phyloP scores from a whole-genome alignment of 1,140 invertebrate genomes.

The Pogonus chalceus region DNA sequence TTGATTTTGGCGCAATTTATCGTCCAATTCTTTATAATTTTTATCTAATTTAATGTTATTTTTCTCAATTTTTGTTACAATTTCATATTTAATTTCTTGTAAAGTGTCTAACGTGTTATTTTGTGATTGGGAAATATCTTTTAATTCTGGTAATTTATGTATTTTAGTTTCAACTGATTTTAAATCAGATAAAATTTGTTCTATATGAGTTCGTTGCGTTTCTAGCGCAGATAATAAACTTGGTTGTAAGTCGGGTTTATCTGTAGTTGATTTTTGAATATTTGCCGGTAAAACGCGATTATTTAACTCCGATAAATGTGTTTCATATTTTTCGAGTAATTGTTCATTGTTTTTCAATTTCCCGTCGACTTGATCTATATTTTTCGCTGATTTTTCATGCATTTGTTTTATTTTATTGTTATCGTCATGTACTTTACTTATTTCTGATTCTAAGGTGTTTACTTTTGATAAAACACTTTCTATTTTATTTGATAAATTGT shows the following conservation, averaged over 20 bases:
- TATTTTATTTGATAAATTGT: conserved; percentile 44
- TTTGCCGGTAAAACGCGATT: conserved; percentile 38
- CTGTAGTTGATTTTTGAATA: conserved; percentile 27
- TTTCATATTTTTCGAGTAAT: conserved; percentile 42
- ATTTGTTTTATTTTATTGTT: conserved; percentile 28
- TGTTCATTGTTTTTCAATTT: conserved; percentile 36
- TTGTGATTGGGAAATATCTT: conserved; percentile 15
- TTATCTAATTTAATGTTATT: conserved; percentile 1
- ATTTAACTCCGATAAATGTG: conserved; percentile 43
- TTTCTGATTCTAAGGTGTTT: conserved; percentile 40
- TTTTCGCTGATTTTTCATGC: conserved; percentile 25
- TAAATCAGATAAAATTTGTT: conserved; percentile 21
- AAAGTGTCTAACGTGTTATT: conserved; percentile 20
- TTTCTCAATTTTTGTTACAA: conserved; percentile 9
- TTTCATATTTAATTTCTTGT: conserved; percentile 19
- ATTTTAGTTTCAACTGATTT: conserved; percentile 17
- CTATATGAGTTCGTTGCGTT: conserved; percentile 21
- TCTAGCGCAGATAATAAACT: conserved; percentile 24
- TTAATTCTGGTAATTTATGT: conserved; percentile 13
- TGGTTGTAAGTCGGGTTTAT: conserved; percentile 37
- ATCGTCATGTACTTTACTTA: conserved; percentile 36
- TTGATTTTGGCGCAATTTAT: conserved; percentile 32
- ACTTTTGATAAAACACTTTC: conserved; percentile 43
- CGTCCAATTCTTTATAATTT: conserved; percentile 23
- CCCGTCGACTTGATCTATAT: conserved; percentile 27